phyloP scores from a whole-genome alignment of 1,140 invertebrate species.

The Aphelenchoides avenae region DNA sequence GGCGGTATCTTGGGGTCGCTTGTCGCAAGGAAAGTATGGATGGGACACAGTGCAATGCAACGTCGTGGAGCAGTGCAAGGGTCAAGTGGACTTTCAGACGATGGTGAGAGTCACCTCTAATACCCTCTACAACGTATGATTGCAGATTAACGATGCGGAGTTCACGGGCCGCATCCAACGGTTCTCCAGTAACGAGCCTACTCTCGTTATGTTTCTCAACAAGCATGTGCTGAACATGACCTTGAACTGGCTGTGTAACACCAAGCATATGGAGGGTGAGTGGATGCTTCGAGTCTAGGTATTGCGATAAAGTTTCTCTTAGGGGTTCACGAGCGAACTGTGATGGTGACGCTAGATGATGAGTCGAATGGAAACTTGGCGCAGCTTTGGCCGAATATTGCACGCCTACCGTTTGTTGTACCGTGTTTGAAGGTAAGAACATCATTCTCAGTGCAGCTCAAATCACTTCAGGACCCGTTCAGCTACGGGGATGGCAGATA shows the following conservation, averaged over 20 bases:
- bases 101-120: no score
- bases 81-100: no score
- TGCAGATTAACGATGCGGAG: no score
- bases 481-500: slow-evolving; percentile 56
- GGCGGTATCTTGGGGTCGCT: no score
- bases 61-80: no score
- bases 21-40: no score
- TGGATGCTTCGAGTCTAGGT: not conserved
- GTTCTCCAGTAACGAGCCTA: no score
- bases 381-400: slow-evolving; percentile 46
- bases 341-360: slow-evolving; percentile 53
- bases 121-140: no score
- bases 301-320: slow-evolving; percentile 10
- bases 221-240: slow-evolving; percentile 57
- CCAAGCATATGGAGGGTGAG: slow-evolving; percentile 29
- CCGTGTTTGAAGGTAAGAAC: slow-evolving; percentile 41
- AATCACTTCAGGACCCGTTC: slow-evolving; percentile 53
- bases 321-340: slow-evolving; percentile 42
- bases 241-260: slow-evolving; percentile 56
- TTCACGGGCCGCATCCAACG: no score
- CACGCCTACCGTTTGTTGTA: slow-evolving; percentile 48
- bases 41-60: no score
- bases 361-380: slow-evolving; percentile 26
- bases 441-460: no score
- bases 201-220: slow-evolving; percentile 51